Evolutionary conservation across 2,797 vertebrate species (phyloP).

Genomic region (Catostomus latipinnis): DNA sequence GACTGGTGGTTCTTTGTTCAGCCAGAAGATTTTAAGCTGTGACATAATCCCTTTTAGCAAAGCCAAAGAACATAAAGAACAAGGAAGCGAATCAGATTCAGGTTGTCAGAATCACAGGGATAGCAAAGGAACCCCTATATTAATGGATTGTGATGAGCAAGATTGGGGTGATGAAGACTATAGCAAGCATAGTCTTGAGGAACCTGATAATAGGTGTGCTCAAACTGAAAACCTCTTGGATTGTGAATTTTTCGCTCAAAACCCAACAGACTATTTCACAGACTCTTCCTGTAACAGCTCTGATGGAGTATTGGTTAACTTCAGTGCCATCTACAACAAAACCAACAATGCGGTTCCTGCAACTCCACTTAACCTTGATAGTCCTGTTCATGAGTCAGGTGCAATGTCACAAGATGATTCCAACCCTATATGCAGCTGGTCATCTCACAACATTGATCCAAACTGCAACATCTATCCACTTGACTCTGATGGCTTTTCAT

Average conservation of each 20-base stretch:
- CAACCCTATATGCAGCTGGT: slow-evolving; percentile 68
- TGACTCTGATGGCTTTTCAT: slow-evolving; percentile 76
- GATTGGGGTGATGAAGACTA: slow-evolving; percentile 67
- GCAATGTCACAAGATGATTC: slow-evolving; percentile 68
- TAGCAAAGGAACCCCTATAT: slow-evolving; percentile 71
- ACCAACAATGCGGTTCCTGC: slow-evolving; percentile 82
- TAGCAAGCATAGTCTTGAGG: slow-evolving; percentile 62
- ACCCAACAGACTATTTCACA: slow-evolving; percentile 82
- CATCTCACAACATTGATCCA: slow-evolving; percentile 86
- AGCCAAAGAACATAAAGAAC: slow-evolving; percentile 57
- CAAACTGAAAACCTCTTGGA: slow-evolving; percentile 72
- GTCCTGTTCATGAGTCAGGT: slow-evolving; percentile 71
- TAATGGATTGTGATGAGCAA: slow-evolving; percentile 70
- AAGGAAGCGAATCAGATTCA: slow-evolving; percentile 73
- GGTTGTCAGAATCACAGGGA: slow-evolving; percentile 63
- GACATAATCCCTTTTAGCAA: slow-evolving; percentile 64
- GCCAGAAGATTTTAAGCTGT: slow-evolving; percentile 58
- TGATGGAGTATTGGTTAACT: slow-evolving; percentile 92
- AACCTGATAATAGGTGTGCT: slow-evolving; percentile 75
- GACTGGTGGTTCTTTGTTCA: slow-evolving; percentile 9
- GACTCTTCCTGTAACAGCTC: slow-evolving; percentile 96
- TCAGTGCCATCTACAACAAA: slow-evolving; percentile 92
- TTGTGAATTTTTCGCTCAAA: slow-evolving; percentile 77
- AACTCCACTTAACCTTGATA: slow-evolving; percentile 76
- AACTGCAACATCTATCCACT: slow-evolving; percentile 90